Base-by-base conservation (phyloP, 2,888 invertebrate genomes). In the Prionchulus punctatus region DNA sequence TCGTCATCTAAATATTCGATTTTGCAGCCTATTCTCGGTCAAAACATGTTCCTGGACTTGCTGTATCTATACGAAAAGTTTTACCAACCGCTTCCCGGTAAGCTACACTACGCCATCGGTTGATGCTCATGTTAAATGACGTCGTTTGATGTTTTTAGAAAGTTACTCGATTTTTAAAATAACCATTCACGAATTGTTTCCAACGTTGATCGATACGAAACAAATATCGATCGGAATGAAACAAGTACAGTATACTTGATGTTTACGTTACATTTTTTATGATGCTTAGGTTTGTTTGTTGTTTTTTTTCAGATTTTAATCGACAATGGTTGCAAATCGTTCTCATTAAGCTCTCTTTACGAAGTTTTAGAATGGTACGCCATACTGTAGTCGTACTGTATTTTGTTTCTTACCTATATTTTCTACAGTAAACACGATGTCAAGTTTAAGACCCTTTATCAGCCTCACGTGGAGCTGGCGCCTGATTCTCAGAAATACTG, bases 11-110 rank as follows among this genome's bases (percentile, higher is more conserved):
- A 36, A 12, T 36, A 7, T 12, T 18, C 12, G 18, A 36, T 36
- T 36, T 51, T 51, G 2, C 52, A 51, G 54, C 54, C 54, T 3
- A 7, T 54, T 7, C 12, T 54, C n/a, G 54, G 47, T 18, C 54
- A 54, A 12, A 54, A 54, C 23, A 47, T 26, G 18, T 28, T 47
- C 4, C 18, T 47, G 23, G 54, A 54, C 31, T 30, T 54, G 47
- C 4, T 47, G 30, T 30, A 54, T 28, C 25, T 43, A 15, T 54
- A 49, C 30, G 50, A 49, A 26, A 49, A 49, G 28, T 49, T 49
- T 21, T 49, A n/a, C 23, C 28, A 49, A 7, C 4, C 4, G 26
- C 30, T 49, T 12, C 50, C 50, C 15, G 50, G 30, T 28, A 49
- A 36, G 36, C 18, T 36, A 12, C 7, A 7, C 18, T 36, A n/a